These are phyloP conservation scores for Drosophila melanogaster DNA, from an alignment of 1,140 invertebrate species.

Conservation along the genomic window DNA sequence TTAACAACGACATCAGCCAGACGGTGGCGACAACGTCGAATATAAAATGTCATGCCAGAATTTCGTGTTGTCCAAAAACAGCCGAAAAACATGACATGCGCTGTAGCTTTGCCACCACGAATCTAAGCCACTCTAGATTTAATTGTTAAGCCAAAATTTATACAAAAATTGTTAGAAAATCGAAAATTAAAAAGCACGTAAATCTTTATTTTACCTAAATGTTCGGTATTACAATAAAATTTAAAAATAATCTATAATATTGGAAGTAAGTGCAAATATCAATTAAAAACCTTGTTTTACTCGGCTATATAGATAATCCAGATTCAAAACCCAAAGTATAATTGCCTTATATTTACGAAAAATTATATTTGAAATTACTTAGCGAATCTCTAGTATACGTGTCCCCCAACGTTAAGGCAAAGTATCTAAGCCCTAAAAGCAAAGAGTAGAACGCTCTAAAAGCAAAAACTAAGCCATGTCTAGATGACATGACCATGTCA, in stretches of 20 bases:
- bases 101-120: conserved; percentile 17
- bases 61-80: conserved; percentile 55
- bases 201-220: too few relatives aligned
- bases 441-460: conserved; percentile 12
- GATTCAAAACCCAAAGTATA: too few relatives aligned
- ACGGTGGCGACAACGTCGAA: conserved; percentile 31
- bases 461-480: conserved; percentile 50
- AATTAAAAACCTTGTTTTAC: too few relatives aligned
- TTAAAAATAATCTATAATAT: too few relatives aligned
- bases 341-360: too few relatives aligned
- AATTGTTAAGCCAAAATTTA: background rate
- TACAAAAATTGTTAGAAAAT: background rate
- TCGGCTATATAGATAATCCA: too few relatives aligned
- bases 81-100: conserved; percentile 14
- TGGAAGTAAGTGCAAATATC: too few relatives aligned
- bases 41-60: conserved; percentile 68
- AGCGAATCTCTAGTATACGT: too few relatives aligned
- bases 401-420: background rate
- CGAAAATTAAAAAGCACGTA: too few relatives aligned
- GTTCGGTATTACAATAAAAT: too few relatives aligned
- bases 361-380: too few relatives aligned
- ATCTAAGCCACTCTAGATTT: conserved; percentile 32
- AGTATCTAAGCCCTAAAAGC: conserved; percentile 1
- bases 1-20: conserved; percentile 47
- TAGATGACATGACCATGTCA: conserved; percentile 75